These are phyloP conservation scores for Eurytemora carolleeae DNA, from an alignment of 1,140 invertebrate species.

Conservation along the genomic window DNA sequence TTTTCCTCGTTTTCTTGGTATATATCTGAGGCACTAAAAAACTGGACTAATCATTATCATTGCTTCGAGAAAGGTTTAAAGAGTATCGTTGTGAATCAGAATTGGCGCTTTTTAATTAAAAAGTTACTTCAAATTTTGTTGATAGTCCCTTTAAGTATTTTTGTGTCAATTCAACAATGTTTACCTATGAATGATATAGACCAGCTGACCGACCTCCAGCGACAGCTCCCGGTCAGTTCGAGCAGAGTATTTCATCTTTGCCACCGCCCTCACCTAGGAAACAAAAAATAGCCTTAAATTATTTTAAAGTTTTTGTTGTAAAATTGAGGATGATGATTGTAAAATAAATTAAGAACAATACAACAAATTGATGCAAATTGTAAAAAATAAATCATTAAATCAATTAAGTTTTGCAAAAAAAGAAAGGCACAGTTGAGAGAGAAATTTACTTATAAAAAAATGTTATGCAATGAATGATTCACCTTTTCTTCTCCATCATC, in stretches of 20 bases:
- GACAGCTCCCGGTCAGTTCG: not conserved
- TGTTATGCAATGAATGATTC: not conserved
- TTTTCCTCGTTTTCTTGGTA: not conserved
- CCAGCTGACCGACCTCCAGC: not conserved
- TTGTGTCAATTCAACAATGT: not conserved
- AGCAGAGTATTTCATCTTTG: not conserved
- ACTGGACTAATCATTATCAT: too few relatives aligned
- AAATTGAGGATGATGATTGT: too few relatives aligned
- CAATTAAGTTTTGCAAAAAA: not conserved
- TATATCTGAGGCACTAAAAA: too few relatives aligned
- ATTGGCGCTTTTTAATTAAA: too few relatives aligned
- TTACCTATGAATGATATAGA: not conserved
- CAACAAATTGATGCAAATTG: not conserved
- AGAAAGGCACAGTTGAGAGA: not conserved
- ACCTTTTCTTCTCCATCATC: not conserved
- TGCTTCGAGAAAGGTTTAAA: too few relatives aligned
- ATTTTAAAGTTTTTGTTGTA: not conserved
- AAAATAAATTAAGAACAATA: too few relatives aligned
- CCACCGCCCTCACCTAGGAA: not conserved
- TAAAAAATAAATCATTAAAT: not conserved
- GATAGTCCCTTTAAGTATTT: not conserved
- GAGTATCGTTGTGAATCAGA: too few relatives aligned
- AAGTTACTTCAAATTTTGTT: too few relatives aligned
- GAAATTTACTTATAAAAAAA: not conserved
- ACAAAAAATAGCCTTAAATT: not conserved